Percentiles rank a stretch among this genome's conserved stretches.
Conservation (phyloP, 2,797 vertebrate species). For the Rousettus madagascariensis region DNA sequence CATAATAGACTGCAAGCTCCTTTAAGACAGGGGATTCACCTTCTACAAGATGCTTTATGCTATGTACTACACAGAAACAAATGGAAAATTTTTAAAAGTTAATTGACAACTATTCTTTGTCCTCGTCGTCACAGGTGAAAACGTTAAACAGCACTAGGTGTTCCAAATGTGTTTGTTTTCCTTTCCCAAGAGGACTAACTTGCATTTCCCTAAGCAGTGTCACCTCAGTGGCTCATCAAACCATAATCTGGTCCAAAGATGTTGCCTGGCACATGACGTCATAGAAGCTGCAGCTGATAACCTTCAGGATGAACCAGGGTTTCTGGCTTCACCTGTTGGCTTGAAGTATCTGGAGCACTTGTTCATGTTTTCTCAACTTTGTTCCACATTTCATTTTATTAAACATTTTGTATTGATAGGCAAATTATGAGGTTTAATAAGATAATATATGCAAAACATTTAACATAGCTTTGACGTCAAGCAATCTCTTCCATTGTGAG, state of each 20-base stretch:
- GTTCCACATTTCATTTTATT: background rate
- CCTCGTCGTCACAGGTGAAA: conserved; percentile 22
- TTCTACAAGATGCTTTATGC: background rate
- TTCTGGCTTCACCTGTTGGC: background rate
- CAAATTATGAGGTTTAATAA: background rate
- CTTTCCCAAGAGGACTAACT: conserved; percentile 69
- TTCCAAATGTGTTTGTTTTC: conserved; percentile 70
- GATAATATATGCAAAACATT: background rate
- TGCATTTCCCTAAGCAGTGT: background rate
- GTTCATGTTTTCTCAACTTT: background rate
- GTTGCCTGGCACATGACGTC: background rate
- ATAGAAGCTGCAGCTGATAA: conserved; percentile 27
- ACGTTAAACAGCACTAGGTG: conserved; percentile 66
- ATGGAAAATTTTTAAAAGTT: background rate
- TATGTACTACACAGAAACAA: background rate
- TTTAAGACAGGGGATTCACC: background rate
- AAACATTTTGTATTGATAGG: background rate
- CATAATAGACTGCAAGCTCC: background rate
- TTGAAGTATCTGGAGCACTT: background rate
- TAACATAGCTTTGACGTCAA: background rate
- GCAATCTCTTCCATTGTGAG: background rate
- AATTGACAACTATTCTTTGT: background rate
- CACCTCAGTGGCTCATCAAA: background rate
- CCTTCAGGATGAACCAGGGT: background rate
- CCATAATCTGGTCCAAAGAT: background rate